Conservation (phyloP, 1,140 invertebrate species). For the Hylaeus volcanicus region DNA sequence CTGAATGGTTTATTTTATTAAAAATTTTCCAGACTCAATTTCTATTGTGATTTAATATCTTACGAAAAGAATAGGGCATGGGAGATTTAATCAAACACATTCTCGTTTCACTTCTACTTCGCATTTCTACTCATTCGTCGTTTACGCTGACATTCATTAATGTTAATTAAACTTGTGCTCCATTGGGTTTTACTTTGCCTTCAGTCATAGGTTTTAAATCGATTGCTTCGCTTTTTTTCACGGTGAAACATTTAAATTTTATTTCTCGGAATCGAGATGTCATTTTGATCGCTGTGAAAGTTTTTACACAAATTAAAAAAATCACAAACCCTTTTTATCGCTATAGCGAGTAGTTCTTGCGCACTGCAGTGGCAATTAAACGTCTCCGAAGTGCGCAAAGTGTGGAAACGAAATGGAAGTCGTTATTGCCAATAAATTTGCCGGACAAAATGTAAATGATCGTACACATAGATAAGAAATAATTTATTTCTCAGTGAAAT, state of each 20-base stretch:
- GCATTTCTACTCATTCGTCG: not conserved
- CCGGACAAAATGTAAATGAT: not conserved
- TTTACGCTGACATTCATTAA: not conserved
- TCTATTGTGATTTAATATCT: not conserved
- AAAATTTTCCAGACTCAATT: not conserved
- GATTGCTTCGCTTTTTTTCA: not conserved
- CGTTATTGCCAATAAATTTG: not conserved
- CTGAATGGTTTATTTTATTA: not conserved
- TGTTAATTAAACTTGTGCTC: not conserved
- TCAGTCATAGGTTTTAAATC: not conserved
- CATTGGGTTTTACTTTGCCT: not conserved
- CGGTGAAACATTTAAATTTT: not conserved
- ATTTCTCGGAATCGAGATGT: not conserved
- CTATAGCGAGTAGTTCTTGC: slow-evolving; percentile 4
- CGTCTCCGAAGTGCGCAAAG: slow-evolving; percentile 3
- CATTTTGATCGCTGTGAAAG: not conserved
- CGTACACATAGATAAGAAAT: not conserved
- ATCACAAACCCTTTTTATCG: not conserved
- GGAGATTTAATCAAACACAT: not conserved
- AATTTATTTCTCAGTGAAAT: not conserved
- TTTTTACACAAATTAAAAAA: not conserved
- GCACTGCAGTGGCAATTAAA: slow-evolving; percentile 45
- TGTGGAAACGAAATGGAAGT: slow-evolving; percentile 9
- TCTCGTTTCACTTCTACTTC: not conserved
- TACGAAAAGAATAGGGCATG: not conserved